Conservation (phyloP, 2,797 vertebrate species). For the Peromyscus aztecus region DNA sequence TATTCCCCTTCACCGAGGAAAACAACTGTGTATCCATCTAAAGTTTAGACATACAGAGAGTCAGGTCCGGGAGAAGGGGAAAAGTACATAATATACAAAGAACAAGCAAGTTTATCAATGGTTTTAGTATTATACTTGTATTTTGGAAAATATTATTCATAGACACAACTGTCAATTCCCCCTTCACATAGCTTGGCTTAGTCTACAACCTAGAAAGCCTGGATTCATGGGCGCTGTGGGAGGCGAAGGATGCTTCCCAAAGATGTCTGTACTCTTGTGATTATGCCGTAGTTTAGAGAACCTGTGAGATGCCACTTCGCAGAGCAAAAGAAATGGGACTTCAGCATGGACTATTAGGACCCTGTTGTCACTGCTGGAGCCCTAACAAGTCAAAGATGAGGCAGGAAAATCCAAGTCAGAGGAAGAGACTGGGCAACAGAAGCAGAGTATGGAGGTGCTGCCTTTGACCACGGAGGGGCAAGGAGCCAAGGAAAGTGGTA, state of each 20-base stretch:
- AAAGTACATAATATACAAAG: slow-evolving; percentile 1
- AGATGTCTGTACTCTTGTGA: background rate
- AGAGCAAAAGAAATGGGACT: background rate
- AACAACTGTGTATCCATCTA: background rate
- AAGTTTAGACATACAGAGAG: slow-evolving; percentile 34
- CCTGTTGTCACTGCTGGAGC: background rate
- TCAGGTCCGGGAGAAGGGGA: background rate
- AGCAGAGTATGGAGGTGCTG: background rate
- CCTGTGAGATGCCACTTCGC: background rate
- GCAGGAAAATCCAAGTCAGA: slow-evolving; percentile 12
- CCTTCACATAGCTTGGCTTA: background rate
- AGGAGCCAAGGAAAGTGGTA: background rate
- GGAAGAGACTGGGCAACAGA: background rate
- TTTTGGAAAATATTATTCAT: slow-evolving; percentile 47
- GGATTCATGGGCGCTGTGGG: background rate
- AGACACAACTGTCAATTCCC: background rate
- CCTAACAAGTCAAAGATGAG: background rate
- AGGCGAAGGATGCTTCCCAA: background rate
- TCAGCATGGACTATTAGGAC: background rate
- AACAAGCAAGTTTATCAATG: background rate
- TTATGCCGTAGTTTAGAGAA: background rate
- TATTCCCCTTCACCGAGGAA: slow-evolving; percentile 15
- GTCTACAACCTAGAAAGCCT: background rate
- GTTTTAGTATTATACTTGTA: background rate
- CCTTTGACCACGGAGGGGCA: background rate